Conservation (phyloP, 2,888 invertebrate species). For the Philhelius pedissequus region DNA sequence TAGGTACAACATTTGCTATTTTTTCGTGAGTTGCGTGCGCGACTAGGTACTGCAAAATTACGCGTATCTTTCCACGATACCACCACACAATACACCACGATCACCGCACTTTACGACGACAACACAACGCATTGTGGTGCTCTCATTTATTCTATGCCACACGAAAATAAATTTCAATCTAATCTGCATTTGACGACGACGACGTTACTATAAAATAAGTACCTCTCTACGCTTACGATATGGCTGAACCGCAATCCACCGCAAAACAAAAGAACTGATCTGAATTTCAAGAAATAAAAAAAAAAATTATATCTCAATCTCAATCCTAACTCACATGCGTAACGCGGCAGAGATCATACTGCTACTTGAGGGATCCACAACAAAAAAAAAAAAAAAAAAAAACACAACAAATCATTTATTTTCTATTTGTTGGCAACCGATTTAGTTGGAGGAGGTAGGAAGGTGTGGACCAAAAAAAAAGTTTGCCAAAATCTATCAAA, state of each 20-base stretch:
- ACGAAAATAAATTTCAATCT: constrained; percentile 67
- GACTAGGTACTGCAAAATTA: constrained; percentile 40
- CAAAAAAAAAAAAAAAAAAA: neutral
- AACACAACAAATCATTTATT: too few species aligned
- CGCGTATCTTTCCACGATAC: constrained; percentile 20
- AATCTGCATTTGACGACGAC: constrained; percentile 47
- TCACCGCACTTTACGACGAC: neutral
- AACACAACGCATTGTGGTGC: constrained; percentile 20
- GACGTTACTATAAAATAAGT: constrained; percentile 35
- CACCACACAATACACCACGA: neutral
- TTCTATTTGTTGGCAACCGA: constrained; percentile 37
- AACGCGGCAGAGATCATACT: constrained; percentile 34
- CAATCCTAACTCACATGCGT: constrained; percentile 36
- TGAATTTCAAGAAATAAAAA: constrained; percentile 9
- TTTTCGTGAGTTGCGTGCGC: constrained; percentile 45
- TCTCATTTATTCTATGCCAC: constrained; percentile 54
- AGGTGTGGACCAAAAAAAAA: constrained; percentile 16
- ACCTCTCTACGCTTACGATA: constrained; percentile 27
- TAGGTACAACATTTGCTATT: constrained; percentile 13
- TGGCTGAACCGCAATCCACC: constrained; percentile 25
- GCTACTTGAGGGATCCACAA: neutral
- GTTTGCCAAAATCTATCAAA: constrained; percentile 5
- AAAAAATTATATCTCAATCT: neutral
- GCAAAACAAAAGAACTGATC: constrained; percentile 35
- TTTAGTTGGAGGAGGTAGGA: constrained; percentile 11